A percentile compares a stretch with the other conserved stretches of the same genome.
Evolutionary conservation across 2,113 vertebrate species (phyloP).

Genomic region (Thalassoma bifasciatum): DNA sequence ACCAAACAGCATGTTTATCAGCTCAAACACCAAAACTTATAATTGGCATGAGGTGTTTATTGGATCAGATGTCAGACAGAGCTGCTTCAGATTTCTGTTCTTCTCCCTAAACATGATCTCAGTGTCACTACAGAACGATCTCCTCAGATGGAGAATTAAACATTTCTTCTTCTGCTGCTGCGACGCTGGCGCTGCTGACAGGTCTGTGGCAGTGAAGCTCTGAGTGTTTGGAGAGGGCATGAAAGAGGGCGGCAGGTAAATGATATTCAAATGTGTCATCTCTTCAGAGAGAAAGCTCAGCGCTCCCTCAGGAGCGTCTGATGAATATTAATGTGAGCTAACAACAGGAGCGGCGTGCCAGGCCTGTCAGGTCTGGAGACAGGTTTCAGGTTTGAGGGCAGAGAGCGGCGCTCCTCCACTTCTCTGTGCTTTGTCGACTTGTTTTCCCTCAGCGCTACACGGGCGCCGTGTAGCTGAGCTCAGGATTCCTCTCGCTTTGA

Average conservation of each 20-base stretch:
- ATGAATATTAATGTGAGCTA: constrained; percentile 79
- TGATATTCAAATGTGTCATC: constrained; percentile 71
- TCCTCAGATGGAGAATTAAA: constrained; percentile 18
- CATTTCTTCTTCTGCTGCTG: constrained; percentile 32
- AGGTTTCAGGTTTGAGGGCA: constrained; percentile 64
- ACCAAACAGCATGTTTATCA: no score
- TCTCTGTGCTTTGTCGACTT: constrained; percentile 63
- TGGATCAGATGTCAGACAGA: neutral
- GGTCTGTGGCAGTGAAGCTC: constrained; percentile 43
- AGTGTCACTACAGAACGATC: neutral
- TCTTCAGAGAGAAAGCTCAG: constrained; percentile 58
- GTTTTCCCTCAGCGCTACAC: constrained; percentile 54
- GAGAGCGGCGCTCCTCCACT: constrained; percentile 60
- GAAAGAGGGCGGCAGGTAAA: constrained; percentile 66
- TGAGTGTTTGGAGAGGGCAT: constrained; percentile 48
- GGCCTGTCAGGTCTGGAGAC: constrained; percentile 71
- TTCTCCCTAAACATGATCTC: neutral
- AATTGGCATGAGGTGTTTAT: no score
- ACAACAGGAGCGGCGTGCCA: constrained; percentile 65
- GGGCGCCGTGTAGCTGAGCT: constrained; percentile 44
- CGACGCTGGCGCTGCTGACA: constrained; percentile 36
- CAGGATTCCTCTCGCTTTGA: constrained; percentile 57
- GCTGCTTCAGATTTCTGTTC: neutral
- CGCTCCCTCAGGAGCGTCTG: constrained; percentile 63
- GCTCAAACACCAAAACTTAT: no score